phyloP scores from a whole-genome alignment of 1,140 invertebrate species.

The Sycobia sp. region DNA sequence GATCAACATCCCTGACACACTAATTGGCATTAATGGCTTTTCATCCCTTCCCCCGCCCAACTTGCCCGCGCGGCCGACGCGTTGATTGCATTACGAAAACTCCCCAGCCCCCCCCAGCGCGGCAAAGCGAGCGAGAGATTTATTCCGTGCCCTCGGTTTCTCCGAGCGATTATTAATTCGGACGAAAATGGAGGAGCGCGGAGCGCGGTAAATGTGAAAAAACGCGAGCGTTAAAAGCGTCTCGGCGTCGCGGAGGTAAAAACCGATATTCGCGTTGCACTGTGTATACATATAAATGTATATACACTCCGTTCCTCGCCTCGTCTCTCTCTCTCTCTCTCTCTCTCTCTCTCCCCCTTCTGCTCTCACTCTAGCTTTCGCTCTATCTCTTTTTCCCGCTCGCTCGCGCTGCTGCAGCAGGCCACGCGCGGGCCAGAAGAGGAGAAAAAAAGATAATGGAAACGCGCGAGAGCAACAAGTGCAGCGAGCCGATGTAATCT shows the following conservation, averaged over 20 bases:
- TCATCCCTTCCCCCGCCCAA: neutral
- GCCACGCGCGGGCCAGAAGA: neutral
- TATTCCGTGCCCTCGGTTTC: neutral
- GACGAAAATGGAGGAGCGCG: neutral
- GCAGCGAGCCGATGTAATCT: constrained; percentile 32
- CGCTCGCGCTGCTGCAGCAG: neutral
- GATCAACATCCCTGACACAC: neutral
- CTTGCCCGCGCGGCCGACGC: neutral
- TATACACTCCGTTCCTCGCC: too few species aligned
- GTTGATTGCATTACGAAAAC: constrained; percentile 5
- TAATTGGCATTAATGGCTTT: neutral
- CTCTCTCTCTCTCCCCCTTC: neutral
- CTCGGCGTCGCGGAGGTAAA: constrained; percentile 3
- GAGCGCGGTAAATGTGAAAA: neutral
- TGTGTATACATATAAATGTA: too few species aligned
- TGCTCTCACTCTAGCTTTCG: too few species aligned
- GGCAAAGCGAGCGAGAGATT: neutral
- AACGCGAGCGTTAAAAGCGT: constrained; percentile 25
- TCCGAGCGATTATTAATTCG: constrained; percentile 9
- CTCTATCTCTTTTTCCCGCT: too few species aligned
- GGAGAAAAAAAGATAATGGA: constrained; percentile 27
- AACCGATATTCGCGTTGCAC: constrained; percentile 16
- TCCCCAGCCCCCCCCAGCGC: neutral
- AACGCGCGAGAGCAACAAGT: constrained; percentile 33
- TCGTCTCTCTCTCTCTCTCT: too few species aligned